phyloP scores from a whole-genome alignment of 2,113 vertebrate genomes.

The Rhinichthys klamathensis region DNA sequence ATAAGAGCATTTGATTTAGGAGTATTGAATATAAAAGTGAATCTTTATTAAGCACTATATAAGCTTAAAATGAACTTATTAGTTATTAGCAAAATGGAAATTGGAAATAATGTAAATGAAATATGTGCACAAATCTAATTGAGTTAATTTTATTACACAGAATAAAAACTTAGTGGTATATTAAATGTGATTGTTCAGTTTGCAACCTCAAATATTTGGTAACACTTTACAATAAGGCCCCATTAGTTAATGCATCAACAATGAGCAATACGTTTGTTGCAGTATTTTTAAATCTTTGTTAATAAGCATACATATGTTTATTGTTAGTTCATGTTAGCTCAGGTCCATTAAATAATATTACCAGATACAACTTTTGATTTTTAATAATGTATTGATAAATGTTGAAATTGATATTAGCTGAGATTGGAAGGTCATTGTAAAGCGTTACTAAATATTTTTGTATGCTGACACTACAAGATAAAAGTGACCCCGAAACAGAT shows the following conservation, averaged over 20 bases:
- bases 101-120: background rate
- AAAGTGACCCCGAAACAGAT: background rate
- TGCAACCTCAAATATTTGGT: background rate
- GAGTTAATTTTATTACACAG: background rate
- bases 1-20: background rate
- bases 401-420: too few species aligned
- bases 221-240: too few species aligned
- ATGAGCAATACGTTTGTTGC: too few species aligned
- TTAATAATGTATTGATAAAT: too few species aligned
- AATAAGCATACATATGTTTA: too few species aligned
- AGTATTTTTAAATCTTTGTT: too few species aligned
- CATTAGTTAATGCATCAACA: too few species aligned
- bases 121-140: background rate
- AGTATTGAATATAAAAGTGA: background rate
- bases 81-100: background rate
- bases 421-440: too few species aligned
- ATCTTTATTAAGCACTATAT: background rate
- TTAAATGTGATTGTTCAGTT: background rate
- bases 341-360: too few species aligned
- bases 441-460: background rate
- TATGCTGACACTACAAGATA: background rate
- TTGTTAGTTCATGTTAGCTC: too few species aligned
- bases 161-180: background rate
- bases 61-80: background rate
- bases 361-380: too few species aligned